Conservation (phyloP, 53 echinoderm and acorn worm genomes). For the Luidia sarsii region DNA sequence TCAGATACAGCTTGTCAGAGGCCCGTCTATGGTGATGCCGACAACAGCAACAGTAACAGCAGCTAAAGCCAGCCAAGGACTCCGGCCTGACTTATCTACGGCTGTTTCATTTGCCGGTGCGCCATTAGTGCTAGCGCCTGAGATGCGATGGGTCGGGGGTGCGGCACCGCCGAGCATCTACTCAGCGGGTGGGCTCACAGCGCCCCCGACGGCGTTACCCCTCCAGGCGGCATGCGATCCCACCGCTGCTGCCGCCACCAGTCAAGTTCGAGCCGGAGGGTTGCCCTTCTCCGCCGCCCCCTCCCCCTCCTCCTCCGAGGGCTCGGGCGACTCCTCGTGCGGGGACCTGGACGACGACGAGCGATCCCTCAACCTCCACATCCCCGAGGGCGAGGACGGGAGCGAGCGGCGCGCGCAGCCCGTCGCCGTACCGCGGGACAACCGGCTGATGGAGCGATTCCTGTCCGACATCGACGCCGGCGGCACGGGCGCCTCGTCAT, state of each 20-base stretch:
- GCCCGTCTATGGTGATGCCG: too few relatives aligned
- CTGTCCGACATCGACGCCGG: constrained; percentile 47
- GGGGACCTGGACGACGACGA: constrained; percentile 48
- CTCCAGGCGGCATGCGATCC: constrained; percentile 4
- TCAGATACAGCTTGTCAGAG: constrained; percentile 6
- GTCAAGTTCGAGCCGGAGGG: too few relatives aligned
- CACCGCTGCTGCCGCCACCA: background rate
- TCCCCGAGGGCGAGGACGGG: constrained; percentile 4
- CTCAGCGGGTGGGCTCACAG: background rate
- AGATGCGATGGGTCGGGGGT: background rate
- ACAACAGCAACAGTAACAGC: too few relatives aligned
- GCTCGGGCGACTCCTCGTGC: background rate
- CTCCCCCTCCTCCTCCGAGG: background rate
- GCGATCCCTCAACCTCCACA: constrained; percentile 50
- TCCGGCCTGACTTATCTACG: background rate
- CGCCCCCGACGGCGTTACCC: constrained; percentile 13
- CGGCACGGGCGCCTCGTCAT: too few relatives aligned
- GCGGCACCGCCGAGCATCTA: background rate
- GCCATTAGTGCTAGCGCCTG: background rate
- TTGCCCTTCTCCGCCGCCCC: background rate
- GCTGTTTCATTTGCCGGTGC: too few relatives aligned
- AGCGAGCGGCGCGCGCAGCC: background rate
- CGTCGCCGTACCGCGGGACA: constrained; percentile 1
- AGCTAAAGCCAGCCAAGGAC: background rate
- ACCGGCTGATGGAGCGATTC: constrained; percentile 49